Base-by-base conservation (phyloP, 2,113 vertebrate genomes). In the Entelurus aequoreus region DNA sequence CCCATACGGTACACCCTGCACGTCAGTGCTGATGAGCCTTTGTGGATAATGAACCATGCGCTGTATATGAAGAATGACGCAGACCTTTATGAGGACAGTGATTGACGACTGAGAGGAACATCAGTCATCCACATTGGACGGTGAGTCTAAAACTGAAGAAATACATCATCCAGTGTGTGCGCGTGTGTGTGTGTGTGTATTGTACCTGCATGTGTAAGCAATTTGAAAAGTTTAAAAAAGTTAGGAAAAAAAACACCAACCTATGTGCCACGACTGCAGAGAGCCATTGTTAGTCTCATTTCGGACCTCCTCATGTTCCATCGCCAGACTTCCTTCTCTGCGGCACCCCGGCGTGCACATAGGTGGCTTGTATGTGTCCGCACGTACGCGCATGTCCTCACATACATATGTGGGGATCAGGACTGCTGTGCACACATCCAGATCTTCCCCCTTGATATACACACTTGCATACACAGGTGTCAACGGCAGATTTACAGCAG, bases 291-390 rank as follows among this genome's bases (percentile, higher is more conserved):
- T 84, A 79, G 75, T 66, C 76, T 75, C 70, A 64, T 79, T 82
- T 68, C 75, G 76, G 54, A 69, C 66, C 67, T 82, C 73, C 80
- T 71, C 69, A 72, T 48, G 68, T 83, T 77, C 78, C 83, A 81
- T 71, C 78, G 71, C 63, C 60, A 52, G 65, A 76, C 37, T 81
- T 85, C 76, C 85, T 70, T 52, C 69, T 55, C 64, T 21, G 11
- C n/a, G 11, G 59, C 54, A 53, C 54, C 57, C 66, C 7, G 4
- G 10, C 15, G 7, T 6, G 42, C 47, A 35, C 52, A 35, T 5
- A 8, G 36, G 9, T 6, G 0, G 47, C 6, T 49, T 21, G 8
- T 53, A 63, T 68, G 61, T 54, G 48, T 16, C 19, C 42, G 54
- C 54, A 71, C 44, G 35, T 19, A 64, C 48, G n/a, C 16, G 21